Evolutionary conservation across 92 coral and sea anemone genomes (phyloP), one percentile per base, ranked within the genome.

Genomic region (Hydrozoanthus gracilis): DNA sequence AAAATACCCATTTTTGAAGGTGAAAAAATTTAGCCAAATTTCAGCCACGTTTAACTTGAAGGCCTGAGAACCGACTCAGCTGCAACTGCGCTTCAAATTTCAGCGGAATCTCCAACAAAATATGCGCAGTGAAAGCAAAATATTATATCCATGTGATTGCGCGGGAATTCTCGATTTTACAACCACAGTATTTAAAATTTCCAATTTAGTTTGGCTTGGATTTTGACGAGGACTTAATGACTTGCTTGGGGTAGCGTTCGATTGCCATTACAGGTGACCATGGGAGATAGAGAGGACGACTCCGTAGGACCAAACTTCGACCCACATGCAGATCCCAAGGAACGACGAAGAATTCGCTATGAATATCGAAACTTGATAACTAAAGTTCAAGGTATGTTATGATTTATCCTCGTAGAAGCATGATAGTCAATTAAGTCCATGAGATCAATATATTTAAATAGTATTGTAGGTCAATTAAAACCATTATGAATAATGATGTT

Each of bases 361-460:
- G 93, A 95, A 82, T 97, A 97, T 90, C 94, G 99, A 75, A 95
- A 95, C 58, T 92, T 97, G 82, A 97, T 97, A 51, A 78, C 98
- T 20, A 98, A 93, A 60, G 92, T 98, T 17, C 91, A 89, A 87
- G 91, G 99, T 97, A 87, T 71, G 13, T 52, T 55, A 51, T 11
- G 5, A 17, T 17, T 6, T 13, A 44, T 10, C 15, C 55, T n/a
- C 18, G 15, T n/a, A 8, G 6, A 9, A 64, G 70, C 20, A n/a
- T n/a, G 70, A 27, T 27, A 27, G 2, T 27, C 39, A 27, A 27
- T 2, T 27, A 27, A n/a, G 39, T 0, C 39, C 39, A 27, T 27
- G 39, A 27, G 39, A 27, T 27, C 39, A 27, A 27, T 0, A 27
- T 27, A 27, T 27, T 27, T 27, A 27, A 27, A 2, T 27, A 27